A percentile compares a stretch with the other conserved stretches of the same genome.
phyloP scores from a whole-genome alignment of 1,140 invertebrate genomes.

The Bombus pyrosoma region DNA sequence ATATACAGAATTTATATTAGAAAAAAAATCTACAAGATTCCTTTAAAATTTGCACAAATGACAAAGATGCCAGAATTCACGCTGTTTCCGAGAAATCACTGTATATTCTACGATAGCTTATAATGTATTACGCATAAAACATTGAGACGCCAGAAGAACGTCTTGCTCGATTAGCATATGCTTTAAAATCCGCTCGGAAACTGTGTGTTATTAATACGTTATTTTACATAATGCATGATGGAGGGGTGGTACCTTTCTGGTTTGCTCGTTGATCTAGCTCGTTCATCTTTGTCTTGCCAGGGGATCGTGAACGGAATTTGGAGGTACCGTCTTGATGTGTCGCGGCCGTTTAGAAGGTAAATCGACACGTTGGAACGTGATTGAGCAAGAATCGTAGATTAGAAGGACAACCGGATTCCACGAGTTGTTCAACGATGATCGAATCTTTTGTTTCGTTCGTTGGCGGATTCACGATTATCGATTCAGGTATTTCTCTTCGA shows the following conservation, averaged over 20 bases:
- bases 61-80: neutral
- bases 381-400: conserved; percentile 12
- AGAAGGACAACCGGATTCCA: conserved; percentile 49
- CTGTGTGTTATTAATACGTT: conserved; percentile 56
- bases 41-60: neutral
- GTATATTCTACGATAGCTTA: too few species aligned
- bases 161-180: conserved; percentile 42
- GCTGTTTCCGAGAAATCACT: neutral
- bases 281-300: conserved; percentile 32
- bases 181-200: conserved; percentile 41
- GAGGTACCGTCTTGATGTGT: neutral
- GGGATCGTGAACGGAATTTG: conserved; percentile 47
- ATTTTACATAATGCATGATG: conserved; percentile 58
- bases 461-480: neutral
- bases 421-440: conserved; percentile 20
- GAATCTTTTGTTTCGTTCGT: conserved; percentile 6
- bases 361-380: neutral
- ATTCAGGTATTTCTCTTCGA: neutral
- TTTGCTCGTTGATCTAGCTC: conserved; percentile 25
- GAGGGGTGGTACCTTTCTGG: neutral
- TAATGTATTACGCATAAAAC: neutral
- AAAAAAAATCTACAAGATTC: neutral
- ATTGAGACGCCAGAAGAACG: neutral
- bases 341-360: conserved; percentile 14
- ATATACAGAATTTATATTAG: neutral